phyloP scores from a whole-genome alignment of 2,888 invertebrate genomes.

The Drosophila setosimentum region DNA sequence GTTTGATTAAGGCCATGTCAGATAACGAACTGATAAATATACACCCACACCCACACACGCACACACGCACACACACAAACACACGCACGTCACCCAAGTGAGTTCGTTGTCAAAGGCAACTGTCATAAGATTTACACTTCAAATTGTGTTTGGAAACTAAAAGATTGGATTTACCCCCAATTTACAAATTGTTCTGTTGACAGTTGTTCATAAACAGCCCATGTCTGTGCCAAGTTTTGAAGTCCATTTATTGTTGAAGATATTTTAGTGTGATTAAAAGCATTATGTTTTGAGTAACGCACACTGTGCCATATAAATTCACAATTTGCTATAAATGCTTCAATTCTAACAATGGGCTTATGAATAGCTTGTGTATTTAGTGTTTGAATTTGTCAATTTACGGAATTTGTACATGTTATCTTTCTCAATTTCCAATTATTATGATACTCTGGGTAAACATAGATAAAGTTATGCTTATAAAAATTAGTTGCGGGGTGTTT shows the following conservation, averaged over 20 bases:
- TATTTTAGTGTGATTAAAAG: neutral
- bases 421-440: neutral
- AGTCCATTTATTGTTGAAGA: neutral
- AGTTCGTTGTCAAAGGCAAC: constrained; percentile 30
- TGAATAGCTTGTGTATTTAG: neutral
- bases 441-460: neutral
- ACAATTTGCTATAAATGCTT: neutral
- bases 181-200: constrained; percentile 12
- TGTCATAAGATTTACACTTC: constrained; percentile 19
- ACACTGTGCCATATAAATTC: neutral
- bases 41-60: neutral
- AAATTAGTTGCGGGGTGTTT: neutral
- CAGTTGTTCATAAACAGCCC: constrained; percentile 1
- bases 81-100: neutral
- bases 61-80: neutral
- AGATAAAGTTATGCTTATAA: neutral
- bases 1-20: constrained; percentile 30
- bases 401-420: neutral
- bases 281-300: neutral
- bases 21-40: constrained; percentile 34
- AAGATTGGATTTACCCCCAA: constrained; percentile 14
- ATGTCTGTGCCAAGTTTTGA: neutral
- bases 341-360: neutral
- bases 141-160: constrained; percentile 18
- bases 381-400: neutral